phyloP scores from a whole-genome alignment of 2,113 vertebrate species.

The Athene noctua region DNA sequence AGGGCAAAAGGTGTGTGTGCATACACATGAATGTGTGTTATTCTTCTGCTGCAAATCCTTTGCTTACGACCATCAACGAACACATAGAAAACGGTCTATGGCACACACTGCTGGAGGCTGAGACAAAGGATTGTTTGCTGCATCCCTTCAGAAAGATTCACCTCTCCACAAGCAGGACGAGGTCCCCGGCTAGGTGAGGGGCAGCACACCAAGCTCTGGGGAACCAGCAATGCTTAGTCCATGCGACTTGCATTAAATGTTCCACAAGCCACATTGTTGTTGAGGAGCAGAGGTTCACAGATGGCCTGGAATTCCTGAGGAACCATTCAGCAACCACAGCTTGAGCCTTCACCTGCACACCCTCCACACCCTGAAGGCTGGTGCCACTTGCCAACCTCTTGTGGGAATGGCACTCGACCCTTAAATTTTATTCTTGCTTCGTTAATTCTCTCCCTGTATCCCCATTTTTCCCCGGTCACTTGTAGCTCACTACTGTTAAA shows the following conservation, averaged over 20 bases:
- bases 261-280: background rate
- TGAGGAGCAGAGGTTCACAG: background rate
- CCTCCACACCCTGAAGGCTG: background rate
- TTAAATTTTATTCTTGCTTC: background rate
- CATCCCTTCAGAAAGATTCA: background rate
- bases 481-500: background rate
- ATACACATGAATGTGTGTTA: background rate
- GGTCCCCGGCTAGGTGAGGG: background rate
- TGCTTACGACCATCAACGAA: background rate
- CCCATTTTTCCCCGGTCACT: background rate
- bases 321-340: background rate
- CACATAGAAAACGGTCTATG: rapidly evolving
- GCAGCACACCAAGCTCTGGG: background rate
- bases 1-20: background rate
- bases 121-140: background rate
- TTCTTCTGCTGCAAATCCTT: background rate
- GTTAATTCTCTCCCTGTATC: background rate
- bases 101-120: background rate
- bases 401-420: background rate
- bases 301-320: background rate
- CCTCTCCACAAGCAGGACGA: background rate
- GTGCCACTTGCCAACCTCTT: background rate
- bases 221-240: background rate
- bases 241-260: background rate
- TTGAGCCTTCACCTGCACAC: background rate